Evolutionary conservation across 2,888 invertebrate species (phyloP), one percentile per base, ranked within the genome.

Genomic region (Athalia circularis): DNA sequence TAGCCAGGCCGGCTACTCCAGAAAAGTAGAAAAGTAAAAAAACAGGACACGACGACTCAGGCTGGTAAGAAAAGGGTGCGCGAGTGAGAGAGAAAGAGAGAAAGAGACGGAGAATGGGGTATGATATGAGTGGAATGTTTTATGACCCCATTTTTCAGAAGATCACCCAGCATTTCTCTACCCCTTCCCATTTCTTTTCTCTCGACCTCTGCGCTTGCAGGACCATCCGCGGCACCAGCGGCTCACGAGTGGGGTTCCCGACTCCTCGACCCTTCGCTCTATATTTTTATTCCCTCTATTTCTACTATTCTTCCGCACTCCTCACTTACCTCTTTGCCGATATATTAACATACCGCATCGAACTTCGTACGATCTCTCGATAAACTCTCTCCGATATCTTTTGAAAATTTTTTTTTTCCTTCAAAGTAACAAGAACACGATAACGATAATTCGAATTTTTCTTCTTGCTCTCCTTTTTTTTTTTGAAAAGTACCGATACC

Each of bases 131-230:
- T 81, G 84, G 86, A 86, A 87, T 86, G 84, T 85, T 87, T 86
- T 86, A 86, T 83, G 87, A 86, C 82, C 86, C 83, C 85, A 87
- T 87, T 87, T 87, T 85, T 87, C 87, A 86, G 80, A 85, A 86
- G 84, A 86, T 86, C 87, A 86, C 83, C 85, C 82, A 80, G 79
- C 81, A 81, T 81, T 82, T 82, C 79, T 82, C 81, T 80, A 81
- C 75, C 59, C 65, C 68, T 67, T 54, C 15, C n/a, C 68, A 57
- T 76, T 45, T 54, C 77, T 68, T 77, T 65, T 62, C 50, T 70
- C 59, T 75, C 65, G 76, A 70, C 57, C 70, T 15, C 70, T 70
- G 52, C 52, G 29, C 29, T 29, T 29, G 29, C 29, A 29, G 29
- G 29, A 29, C 29, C 29, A 29, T 29, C 29, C 29, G 29, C 29